A percentile compares a stretch with the other conserved stretches of the same genome.
Conservation (phyloP, 2,797 vertebrate species). For the Apogon hyalosoma region DNA sequence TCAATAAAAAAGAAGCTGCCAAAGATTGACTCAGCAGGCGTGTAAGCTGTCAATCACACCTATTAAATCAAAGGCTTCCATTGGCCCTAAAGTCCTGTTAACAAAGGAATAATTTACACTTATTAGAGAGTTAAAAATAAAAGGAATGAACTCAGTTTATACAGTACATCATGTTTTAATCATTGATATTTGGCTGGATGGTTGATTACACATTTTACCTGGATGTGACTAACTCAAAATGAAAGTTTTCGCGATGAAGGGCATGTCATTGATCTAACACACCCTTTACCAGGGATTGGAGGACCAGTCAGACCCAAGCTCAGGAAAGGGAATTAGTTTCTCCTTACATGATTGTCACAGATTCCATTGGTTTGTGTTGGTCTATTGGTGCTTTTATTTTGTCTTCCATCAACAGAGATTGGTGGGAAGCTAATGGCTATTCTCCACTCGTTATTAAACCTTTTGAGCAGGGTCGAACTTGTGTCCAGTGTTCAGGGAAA, state of each 20-base stretch:
- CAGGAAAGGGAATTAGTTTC: conserved; percentile 63
- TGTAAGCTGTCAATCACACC: too few species aligned
- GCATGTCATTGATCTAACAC: conserved; percentile 13
- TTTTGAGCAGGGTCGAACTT: conserved; percentile 73
- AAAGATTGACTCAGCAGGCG: too few species aligned
- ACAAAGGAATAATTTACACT: too few species aligned
- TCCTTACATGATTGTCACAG: conserved; percentile 67
- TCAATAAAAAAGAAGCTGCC: too few species aligned
- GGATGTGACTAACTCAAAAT: too few species aligned
- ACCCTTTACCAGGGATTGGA: conserved; percentile 30
- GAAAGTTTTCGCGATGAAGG: conserved; percentile 27
- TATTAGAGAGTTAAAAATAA: too few species aligned
- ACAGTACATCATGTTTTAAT: too few species aligned
- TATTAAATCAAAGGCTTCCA: too few species aligned
- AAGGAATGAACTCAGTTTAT: too few species aligned
- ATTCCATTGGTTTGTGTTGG: conserved; percentile 63
- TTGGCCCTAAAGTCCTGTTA: too few species aligned
- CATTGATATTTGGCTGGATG: too few species aligned
- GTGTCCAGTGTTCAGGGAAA: conserved; percentile 74
- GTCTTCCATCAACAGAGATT: conserved; percentile 73
- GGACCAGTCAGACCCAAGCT: conserved; percentile 23
- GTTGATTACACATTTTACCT: too few species aligned
- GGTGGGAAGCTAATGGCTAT: conserved; percentile 78
- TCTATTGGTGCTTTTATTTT: conserved; percentile 68
- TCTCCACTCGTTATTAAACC: conserved; percentile 79